Conservation (phyloP, 1,140 invertebrate genomes). For the Neotoxoptera formosana region DNA sequence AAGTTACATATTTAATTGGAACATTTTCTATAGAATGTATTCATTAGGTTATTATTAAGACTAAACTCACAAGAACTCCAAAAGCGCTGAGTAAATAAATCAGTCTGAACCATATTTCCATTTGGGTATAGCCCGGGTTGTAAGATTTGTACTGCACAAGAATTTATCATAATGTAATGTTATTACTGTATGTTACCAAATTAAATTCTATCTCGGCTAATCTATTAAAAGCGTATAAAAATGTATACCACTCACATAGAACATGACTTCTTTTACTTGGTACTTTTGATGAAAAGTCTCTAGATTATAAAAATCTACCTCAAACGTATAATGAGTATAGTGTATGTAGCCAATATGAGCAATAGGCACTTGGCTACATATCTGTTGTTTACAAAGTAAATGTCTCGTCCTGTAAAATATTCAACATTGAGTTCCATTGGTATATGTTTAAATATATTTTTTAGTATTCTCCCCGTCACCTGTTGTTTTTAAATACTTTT, state of each 20-base stretch:
- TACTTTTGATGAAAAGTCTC: constrained; percentile 85
- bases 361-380: constrained; percentile 87
- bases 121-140: constrained; percentile 93
- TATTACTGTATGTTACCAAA: background rate
- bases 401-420: constrained; percentile 74
- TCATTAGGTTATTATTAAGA: background rate
- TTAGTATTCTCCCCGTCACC: background rate
- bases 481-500: constrained; percentile 35
- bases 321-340: constrained; percentile 87
- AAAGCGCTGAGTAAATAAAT: constrained; percentile 91
- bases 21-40: background rate
- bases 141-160: constrained; percentile 88
- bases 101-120: constrained; percentile 96
- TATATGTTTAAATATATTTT: constrained; percentile 20
- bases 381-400: constrained; percentile 80
- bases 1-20: background rate
- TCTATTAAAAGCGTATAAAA: background rate
- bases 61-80: constrained; percentile 81
- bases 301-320: constrained; percentile 83
- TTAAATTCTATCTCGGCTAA: background rate
- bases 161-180: background rate
- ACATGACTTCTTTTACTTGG: constrained; percentile 81
- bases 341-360: constrained; percentile 90
- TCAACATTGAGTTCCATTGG: constrained; percentile 29
- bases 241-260: constrained; percentile 79